Conservation (phyloP, 1,140 invertebrate genomes). For the Chrysoperla carnea region DNA sequence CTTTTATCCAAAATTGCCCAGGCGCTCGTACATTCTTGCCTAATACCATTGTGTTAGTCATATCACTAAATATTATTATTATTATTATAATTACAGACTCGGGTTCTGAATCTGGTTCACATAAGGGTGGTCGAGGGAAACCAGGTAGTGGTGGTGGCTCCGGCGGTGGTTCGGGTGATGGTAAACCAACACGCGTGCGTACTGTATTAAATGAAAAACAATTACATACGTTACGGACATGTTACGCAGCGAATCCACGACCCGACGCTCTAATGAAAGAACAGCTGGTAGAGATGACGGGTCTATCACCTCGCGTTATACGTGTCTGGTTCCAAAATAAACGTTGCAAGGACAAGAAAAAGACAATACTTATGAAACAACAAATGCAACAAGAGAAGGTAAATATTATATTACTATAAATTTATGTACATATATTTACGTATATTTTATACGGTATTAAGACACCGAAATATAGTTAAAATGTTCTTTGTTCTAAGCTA, state of each 20-base stretch:
- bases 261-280: constrained; percentile 99
- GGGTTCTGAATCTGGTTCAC: constrained; percentile 66
- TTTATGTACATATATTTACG: background rate
- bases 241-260: constrained; percentile 92
- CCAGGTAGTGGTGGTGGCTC: constrained; percentile 29
- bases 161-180: constrained; percentile 49
- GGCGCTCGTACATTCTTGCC: no score
- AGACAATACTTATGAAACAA: constrained; percentile 90
- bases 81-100: constrained; percentile 45
- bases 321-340: constrained; percentile 99
- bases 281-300: constrained; percentile 96
- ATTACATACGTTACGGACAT: constrained; percentile 83
- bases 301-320: constrained; percentile 86
- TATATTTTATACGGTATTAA: no score
- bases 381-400: constrained; percentile 97
- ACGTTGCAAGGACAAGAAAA: constrained; percentile 98
- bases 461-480: no score
- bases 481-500: no score
- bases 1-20: no score
- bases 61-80: no score
- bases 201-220: constrained; percentile 99
- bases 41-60: no score
- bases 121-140: constrained; percentile 47
- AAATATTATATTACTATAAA: constrained; percentile 17
- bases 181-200: constrained; percentile 92